Conservation (phyloP, 2,113 vertebrate genomes). For the Hucho hucho region DNA sequence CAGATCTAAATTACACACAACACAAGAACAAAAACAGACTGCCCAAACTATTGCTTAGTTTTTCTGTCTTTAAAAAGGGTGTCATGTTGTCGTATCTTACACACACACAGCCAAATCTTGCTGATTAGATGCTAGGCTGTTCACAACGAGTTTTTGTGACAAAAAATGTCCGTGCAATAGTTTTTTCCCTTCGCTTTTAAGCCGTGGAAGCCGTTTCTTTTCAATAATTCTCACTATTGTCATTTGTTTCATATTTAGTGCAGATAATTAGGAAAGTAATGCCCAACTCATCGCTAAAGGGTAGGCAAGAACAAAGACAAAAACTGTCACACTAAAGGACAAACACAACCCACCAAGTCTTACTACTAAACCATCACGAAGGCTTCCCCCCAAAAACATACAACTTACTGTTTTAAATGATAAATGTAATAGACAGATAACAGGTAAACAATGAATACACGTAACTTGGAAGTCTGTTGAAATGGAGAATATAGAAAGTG, state of each 20-base stretch:
- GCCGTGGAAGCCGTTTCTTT: constrained; percentile 85
- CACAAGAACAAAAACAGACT: constrained; percentile 86
- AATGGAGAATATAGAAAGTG: constrained; percentile 89
- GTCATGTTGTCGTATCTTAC: constrained; percentile 86
- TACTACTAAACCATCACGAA: constrained; percentile 86
- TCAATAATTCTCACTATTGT: constrained; percentile 61
- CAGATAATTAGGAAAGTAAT: constrained; percentile 98
- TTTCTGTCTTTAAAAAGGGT: constrained; percentile 86
- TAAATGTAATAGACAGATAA: constrained; percentile 74
- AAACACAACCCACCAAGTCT: constrained; percentile 84
- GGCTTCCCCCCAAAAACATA: constrained; percentile 74
- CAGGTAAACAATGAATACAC: constrained; percentile 77
- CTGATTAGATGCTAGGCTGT: constrained; percentile 89
- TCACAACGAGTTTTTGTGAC: constrained; percentile 82
- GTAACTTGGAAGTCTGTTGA: constrained; percentile 87
- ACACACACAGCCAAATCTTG: constrained; percentile 82
- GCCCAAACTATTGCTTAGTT: constrained; percentile 97
- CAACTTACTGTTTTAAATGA: constrained; percentile 71
- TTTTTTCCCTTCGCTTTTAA: constrained; percentile 91
- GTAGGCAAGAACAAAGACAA: constrained; percentile 68
- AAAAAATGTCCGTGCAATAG: constrained; percentile 89
- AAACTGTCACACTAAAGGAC: constrained; percentile 58
- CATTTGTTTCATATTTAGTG: constrained; percentile 82
- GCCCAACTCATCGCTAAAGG: constrained; percentile 94
- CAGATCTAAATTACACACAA: constrained; percentile 83